These are phyloP conservation scores for Lacerta agilis DNA, from an alignment of 2,797 vertebrate species.

Conservation along the genomic window DNA sequence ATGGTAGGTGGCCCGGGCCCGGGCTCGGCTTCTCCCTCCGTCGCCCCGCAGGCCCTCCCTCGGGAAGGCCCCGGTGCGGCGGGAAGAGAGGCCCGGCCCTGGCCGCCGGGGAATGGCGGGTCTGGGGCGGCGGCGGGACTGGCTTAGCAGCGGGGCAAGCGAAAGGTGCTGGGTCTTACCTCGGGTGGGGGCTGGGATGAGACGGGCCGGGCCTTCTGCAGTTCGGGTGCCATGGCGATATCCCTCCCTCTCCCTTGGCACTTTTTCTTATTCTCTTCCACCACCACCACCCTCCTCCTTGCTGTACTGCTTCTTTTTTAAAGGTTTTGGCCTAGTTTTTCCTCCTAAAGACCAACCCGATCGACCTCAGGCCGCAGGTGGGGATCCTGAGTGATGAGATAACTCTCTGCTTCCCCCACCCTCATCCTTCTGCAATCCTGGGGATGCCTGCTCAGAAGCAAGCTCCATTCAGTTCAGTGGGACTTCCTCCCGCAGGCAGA, in stretches of 20 bases:
- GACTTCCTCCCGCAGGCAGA: no score
- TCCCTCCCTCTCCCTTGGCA: no score
- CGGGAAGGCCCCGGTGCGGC: not conserved
- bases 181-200: not conserved
- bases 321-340: not conserved
- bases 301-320: not conserved
- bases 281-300: not conserved
- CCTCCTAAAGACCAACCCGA: no score
- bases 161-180: not conserved
- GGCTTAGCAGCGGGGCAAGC: not conserved
- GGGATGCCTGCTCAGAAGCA: no score
- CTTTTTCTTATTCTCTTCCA: fast-evolving
- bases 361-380: not conserved
- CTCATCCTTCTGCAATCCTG: no score
- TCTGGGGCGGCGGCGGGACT: not conserved
- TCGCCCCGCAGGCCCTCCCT: not conserved
- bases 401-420: no score
- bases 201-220: no score
- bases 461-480: no score
- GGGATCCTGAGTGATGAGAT: not conserved
- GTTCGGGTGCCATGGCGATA: no score
- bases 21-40: not conserved
- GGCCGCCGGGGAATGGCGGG: not conserved
- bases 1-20: constrained; percentile 14
- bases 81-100: not conserved